Base-by-base conservation (phyloP, 2,888 invertebrate genomes). In the Glyphotaelius pellucidus region DNA sequence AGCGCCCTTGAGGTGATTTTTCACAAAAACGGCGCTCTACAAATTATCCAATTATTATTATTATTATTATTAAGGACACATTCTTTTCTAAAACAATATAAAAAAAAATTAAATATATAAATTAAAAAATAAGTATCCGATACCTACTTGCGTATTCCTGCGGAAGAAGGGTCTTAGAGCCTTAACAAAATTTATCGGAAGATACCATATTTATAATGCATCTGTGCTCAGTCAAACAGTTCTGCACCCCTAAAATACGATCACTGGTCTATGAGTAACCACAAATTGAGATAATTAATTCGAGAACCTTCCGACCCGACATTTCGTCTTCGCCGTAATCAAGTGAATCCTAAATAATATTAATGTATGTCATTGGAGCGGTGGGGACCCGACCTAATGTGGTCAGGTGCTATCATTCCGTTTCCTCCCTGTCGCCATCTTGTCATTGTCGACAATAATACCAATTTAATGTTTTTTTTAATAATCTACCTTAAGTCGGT, bases 201-300 rank as follows among this genome's bases (percentile, higher is more conserved):
- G 42, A 42, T 42, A 12, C 42, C 42, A 42, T 42, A 42, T 42
- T 42, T 12, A 11, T 42, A 2, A 42, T 5, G 42, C 42, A 42
- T 42, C 42, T 42, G 42, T 42, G 42, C 42, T 25, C 25, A 25
- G 67, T 2, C 67, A 7, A 79, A 30, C 35, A 15, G 88, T 88
- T 67, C 15, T 14, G 31, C 25, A 88, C 35, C 79, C 79, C 88
- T 88, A 67, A 88, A 88, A 88, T 88, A 25, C 12, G 79, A 88
- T n/a, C n/a, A 15, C 67, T 12, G 35, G 79, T 88, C 52, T 86
- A 67, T 79, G 86, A 31, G 67, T 80, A 89, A 79, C 89, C 89
- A 80, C 89, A 89, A 89, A 89, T 80, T 80, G 79, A 89, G 89
- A 80, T 89, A 79, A 89, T 89, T 89, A 80, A 89, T 14, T 80